Conservation (phyloP, 1,140 invertebrate genomes). For the Ctenoplectra terminalis region DNA sequence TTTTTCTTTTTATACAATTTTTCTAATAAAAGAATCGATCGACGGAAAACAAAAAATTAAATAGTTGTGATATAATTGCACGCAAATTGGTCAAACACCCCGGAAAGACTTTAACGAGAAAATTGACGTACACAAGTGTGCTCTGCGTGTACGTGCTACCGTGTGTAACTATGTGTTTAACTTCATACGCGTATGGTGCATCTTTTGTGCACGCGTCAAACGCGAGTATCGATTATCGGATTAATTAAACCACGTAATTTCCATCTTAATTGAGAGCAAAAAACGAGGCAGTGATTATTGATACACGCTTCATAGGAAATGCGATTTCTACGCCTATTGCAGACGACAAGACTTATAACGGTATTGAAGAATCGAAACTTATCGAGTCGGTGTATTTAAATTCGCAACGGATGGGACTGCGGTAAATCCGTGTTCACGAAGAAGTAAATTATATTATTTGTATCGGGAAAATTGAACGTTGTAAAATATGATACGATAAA, state of each 20-base stretch:
- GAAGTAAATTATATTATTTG: background rate
- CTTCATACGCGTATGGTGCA: background rate
- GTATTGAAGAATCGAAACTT: too few relatives aligned
- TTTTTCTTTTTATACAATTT: too few relatives aligned
- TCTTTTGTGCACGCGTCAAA: slow-evolving; percentile 22
- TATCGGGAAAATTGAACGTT: too few relatives aligned
- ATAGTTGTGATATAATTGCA: background rate
- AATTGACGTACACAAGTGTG: background rate
- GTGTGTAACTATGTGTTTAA: too few relatives aligned
- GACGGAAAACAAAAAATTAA: background rate
- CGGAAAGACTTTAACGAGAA: background rate
- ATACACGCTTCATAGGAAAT: background rate
- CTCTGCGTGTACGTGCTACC: background rate
- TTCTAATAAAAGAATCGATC: background rate
- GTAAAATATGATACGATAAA: background rate
- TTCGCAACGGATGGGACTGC: background rate
- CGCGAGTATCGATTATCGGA: slow-evolving; percentile 23
- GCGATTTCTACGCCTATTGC: background rate
- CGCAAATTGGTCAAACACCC: background rate
- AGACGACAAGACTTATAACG: background rate
- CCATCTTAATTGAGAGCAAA: slow-evolving; percentile 18
- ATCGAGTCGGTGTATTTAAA: background rate
- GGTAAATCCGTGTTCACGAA: background rate
- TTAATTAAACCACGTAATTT: slow-evolving; percentile 26
- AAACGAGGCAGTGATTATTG: background rate